Percentiles rank a stretch among this genome's conserved stretches.
phyloP scores from a whole-genome alignment of 2,888 invertebrate species.

The Amphipyra tragopoginis region DNA sequence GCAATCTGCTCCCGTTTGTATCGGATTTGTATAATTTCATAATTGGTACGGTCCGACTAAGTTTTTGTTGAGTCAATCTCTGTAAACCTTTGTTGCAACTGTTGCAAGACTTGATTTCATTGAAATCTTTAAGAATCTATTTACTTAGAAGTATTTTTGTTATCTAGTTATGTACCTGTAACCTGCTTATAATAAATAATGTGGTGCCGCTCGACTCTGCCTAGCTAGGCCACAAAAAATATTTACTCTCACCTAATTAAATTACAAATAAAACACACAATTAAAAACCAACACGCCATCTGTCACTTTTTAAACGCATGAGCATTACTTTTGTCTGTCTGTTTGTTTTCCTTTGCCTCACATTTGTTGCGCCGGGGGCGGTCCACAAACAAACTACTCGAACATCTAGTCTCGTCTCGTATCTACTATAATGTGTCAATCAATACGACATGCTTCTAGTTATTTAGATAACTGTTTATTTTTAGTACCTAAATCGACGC shows the following conservation, averaged over 20 bases:
- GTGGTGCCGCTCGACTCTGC: no score
- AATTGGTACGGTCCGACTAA: conserved; percentile 67
- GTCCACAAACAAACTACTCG: conserved; percentile 50
- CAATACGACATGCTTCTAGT: conserved; percentile 42
- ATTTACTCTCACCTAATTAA: conserved; percentile 2
- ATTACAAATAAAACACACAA: conserved; percentile 11
- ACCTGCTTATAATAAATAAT: no score
- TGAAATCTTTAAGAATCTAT: background rate
- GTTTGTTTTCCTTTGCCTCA: conserved; percentile 69
- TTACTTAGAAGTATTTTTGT: background rate
- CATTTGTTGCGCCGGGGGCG: conserved; percentile 70
- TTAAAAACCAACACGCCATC: conserved; percentile 45
- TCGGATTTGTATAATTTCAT: conserved; percentile 83
- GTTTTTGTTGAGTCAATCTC: conserved; percentile 45
- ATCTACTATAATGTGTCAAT: conserved; percentile 65
- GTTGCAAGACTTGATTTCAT: conserved; percentile 5
- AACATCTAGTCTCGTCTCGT: background rate
- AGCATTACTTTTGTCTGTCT: conserved; percentile 54
- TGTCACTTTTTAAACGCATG: conserved; percentile 47
- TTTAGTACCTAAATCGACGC: background rate
- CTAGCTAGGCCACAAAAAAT: no score
- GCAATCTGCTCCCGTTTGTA: conserved; percentile 87
- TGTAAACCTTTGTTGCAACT: conserved; percentile 20
- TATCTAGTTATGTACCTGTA: no score
- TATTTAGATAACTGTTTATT: conserved; percentile 16